Percentiles rank a stretch among this genome's conserved stretches.
These are phyloP conservation scores for Carpatolechia fugitivella DNA, from an alignment of 2,888 invertebrate genomes.

Conservation along the genomic window DNA sequence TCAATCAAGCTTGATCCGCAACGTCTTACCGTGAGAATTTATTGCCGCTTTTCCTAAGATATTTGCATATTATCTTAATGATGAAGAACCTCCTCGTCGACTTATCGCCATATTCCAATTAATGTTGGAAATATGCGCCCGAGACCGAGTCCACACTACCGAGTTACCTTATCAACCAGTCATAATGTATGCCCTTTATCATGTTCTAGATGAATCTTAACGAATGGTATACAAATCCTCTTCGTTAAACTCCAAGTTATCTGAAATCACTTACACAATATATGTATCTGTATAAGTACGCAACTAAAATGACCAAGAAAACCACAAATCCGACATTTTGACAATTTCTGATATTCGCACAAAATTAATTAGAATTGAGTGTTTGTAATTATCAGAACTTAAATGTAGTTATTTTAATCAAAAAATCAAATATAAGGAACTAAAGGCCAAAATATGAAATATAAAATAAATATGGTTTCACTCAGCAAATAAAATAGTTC, in stretches of 20 bases:
- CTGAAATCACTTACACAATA: too few species aligned
- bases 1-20: constrained; percentile 54
- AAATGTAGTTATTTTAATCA: too few species aligned
- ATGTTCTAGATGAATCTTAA: constrained; percentile 11
- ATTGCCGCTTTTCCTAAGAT: constrained; percentile 48
- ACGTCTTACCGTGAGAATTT: constrained; percentile 46
- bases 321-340: too few species aligned
- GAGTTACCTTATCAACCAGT: constrained; percentile 63
- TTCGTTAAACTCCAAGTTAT: too few species aligned
- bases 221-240: too few species aligned
- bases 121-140: constrained; percentile 61
- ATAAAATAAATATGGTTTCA: background rate
- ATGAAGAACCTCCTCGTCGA: constrained; percentile 58
- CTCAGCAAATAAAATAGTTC: constrained; percentile 2
- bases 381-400: too few species aligned
- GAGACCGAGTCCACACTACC: constrained; percentile 37
- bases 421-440: background rate
- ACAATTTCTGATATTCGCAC: too few species aligned
- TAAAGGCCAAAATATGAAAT: background rate
- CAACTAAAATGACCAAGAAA: too few species aligned
- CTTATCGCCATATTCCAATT: constrained; percentile 70
- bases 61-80: constrained; percentile 71
- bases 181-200: constrained; percentile 46
- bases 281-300: too few species aligned
- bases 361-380: too few species aligned